phyloP scores from a whole-genome alignment of 2,113 vertebrate species.

The Emydocephalus ijimae region DNA sequence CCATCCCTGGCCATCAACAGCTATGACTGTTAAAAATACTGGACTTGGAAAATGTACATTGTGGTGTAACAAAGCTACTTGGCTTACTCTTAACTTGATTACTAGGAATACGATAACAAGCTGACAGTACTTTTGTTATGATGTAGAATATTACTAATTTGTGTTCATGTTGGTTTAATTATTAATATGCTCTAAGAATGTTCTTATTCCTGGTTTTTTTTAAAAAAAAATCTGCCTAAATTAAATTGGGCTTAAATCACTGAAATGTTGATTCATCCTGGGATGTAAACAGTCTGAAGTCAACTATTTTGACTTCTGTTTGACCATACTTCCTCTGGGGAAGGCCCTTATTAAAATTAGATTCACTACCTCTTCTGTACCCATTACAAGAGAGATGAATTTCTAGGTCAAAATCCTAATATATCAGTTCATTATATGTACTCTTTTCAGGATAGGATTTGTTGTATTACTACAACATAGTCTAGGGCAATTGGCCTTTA shows the following conservation, averaged over 20 bases:
- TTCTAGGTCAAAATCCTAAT: constrained; percentile 53
- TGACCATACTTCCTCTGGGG: constrained; percentile 67
- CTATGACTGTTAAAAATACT: constrained; percentile 51
- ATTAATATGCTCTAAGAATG: constrained; percentile 82
- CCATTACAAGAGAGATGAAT: constrained; percentile 56
- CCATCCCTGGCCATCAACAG: not conserved
- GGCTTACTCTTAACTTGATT: constrained; percentile 61
- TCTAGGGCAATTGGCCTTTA: constrained; percentile 37
- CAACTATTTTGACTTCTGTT: constrained; percentile 73
- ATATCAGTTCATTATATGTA: constrained; percentile 23
- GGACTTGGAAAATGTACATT: constrained; percentile 49
- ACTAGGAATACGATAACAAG: constrained; percentile 61
- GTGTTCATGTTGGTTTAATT: constrained; percentile 86
- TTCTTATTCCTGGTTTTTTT: constrained; percentile 74
- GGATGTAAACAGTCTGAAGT: constrained; percentile 78
- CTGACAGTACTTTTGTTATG: constrained; percentile 69
- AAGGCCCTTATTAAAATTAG: constrained; percentile 72
- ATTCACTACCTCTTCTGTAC: constrained; percentile 63
- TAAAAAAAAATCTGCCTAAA: constrained; percentile 74
- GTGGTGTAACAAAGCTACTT: constrained; percentile 57
- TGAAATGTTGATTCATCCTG: constrained; percentile 75
- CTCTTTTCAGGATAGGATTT: constrained; percentile 39
- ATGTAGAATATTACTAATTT: constrained; percentile 76
- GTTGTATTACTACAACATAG: constrained; percentile 2
- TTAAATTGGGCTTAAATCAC: constrained; percentile 79